These are phyloP conservation scores for Calephelis nemesis DNA, from an alignment of 1,140 invertebrate genomes.

Conservation along the genomic window DNA sequence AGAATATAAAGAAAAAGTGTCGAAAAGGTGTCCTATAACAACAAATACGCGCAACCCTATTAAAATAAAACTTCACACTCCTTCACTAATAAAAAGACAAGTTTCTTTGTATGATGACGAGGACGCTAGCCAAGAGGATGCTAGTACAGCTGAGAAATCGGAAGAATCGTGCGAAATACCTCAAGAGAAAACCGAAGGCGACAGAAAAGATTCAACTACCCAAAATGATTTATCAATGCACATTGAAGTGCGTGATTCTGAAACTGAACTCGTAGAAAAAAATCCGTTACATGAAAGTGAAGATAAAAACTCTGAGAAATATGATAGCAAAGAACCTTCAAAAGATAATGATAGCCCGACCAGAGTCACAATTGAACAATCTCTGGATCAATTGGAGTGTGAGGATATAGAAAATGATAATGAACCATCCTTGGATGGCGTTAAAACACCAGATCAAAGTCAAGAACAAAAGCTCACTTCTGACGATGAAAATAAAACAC, in stretches of 20 bases:
- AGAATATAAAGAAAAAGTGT: conserved; percentile 66
- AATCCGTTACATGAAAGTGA: background rate
- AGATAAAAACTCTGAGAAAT: conserved; percentile 1
- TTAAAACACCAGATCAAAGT: conserved; percentile 23
- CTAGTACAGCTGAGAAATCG: conserved; percentile 25
- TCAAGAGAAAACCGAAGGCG: conserved; percentile 25
- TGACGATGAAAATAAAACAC: conserved; percentile 18
- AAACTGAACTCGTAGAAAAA: background rate
- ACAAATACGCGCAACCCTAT: conserved; percentile 68
- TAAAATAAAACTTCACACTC: conserved; percentile 69
- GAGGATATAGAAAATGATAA: conserved; percentile 22
- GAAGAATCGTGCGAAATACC: conserved; percentile 26
- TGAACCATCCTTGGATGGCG: conserved; percentile 9
- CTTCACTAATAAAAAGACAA: conserved; percentile 59
- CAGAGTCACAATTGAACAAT: background rate
- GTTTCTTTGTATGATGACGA: conserved; percentile 68
- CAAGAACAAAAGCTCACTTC: conserved; percentile 27
- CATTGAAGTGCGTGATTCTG: background rate
- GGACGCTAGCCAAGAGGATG: conserved; percentile 38
- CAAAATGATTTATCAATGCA: background rate
- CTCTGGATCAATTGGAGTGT: conserved; percentile 12
- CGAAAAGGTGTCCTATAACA: conserved; percentile 66
- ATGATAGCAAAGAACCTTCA: background rate
- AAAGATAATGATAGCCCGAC: background rate
- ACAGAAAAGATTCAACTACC: conserved; percentile 1